These are phyloP conservation scores for Halocaridina rubra DNA, from an alignment of 2,888 invertebrate genomes.

Conservation along the genomic window DNA sequence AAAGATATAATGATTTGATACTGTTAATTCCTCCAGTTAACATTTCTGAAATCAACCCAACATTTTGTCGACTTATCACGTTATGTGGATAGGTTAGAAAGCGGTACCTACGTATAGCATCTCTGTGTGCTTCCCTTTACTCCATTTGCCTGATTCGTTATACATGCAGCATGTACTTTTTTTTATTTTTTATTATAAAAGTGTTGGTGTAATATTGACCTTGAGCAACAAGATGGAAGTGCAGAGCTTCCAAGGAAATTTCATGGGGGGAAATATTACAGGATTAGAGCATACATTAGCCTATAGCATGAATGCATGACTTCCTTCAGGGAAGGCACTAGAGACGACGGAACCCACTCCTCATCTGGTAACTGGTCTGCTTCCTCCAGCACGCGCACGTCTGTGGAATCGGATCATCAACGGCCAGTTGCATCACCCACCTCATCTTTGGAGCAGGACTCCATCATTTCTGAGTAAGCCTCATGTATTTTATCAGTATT, in stretches of 20 bases:
- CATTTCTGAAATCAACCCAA: background rate
- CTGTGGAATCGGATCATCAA: conserved; percentile 86
- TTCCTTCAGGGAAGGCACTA: conserved; percentile 59
- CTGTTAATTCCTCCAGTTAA: too few species aligned
- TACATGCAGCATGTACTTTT: too few species aligned
- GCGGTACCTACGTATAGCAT: too few species aligned
- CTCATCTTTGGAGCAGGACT: conserved; percentile 76
- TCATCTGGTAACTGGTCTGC: conserved; percentile 96
- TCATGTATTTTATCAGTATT: too few species aligned
- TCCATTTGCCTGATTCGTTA: too few species aligned
- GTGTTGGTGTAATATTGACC: too few species aligned
- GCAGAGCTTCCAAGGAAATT: background rate
- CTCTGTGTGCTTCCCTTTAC: too few species aligned
- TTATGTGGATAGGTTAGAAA: background rate
- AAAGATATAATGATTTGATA: too few species aligned
- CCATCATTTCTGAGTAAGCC: conserved; percentile 64
- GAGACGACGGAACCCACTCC: conserved; percentile 82
- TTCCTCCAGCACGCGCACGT: conserved; percentile 87
- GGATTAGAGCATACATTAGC: too few species aligned
- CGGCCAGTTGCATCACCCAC: conserved; percentile 65
- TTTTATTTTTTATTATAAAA: too few species aligned
- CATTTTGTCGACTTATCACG: background rate
- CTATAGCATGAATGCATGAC: background rate
- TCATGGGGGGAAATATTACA: background rate
- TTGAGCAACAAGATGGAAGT: too few species aligned